Conservation (phyloP, 2,888 invertebrate genomes). For the Diachrysia chrysitis region DNA sequence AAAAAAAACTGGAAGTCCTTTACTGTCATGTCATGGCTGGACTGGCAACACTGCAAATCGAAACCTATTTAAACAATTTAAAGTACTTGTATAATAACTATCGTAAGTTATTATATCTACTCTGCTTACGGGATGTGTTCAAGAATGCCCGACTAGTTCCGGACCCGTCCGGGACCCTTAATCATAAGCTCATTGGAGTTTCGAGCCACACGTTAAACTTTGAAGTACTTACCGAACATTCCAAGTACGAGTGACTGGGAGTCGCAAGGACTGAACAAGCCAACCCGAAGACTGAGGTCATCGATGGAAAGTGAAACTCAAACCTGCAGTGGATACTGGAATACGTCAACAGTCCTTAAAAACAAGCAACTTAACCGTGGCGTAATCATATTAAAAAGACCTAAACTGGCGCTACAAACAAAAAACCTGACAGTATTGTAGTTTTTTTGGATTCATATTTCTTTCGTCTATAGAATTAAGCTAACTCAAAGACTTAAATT, state of each 20-base stretch:
- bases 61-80: constrained; percentile 5
- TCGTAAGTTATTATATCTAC: background rate
- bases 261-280: constrained; percentile 11
- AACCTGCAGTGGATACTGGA: constrained; percentile 9
- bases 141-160: background rate
- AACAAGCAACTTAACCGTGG: constrained; percentile 11
- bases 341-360: background rate
- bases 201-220: background rate
- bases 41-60: constrained; percentile 15
- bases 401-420: background rate
- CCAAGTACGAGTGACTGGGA: background rate
- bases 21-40: background rate
- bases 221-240: too few species aligned
- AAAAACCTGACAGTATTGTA: background rate
- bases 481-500: too few species aligned
- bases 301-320: constrained; percentile 28
- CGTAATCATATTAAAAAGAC: background rate
- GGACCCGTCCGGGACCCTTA: background rate
- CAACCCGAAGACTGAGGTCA: constrained; percentile 25
- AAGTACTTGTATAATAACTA: constrained; percentile 20
- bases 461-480: background rate
- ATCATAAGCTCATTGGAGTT: background rate
- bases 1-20: background rate
- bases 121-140: background rate
- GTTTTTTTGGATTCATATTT: constrained; percentile 5